Base-by-base conservation (phyloP, 2,797 vertebrate species). In the Pampus argenteus region DNA sequence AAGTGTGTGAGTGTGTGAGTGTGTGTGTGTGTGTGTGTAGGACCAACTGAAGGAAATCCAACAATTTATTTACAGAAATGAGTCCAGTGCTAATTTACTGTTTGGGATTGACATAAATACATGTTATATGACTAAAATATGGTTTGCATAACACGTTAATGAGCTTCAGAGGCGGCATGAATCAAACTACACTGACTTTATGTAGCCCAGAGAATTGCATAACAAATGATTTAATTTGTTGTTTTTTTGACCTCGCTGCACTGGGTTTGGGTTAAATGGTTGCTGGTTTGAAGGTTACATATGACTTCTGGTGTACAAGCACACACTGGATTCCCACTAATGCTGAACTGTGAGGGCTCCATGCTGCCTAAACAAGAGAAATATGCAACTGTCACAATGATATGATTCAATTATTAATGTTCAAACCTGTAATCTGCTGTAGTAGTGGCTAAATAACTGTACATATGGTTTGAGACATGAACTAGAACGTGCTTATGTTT, bases 81-180 rank as follows among this genome's bases (percentile, higher is more conserved):
- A 50, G 23, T 6, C 51, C 13, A 15, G 15, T 0, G 14, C 13
- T 47, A 44, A 55, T 65, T 67, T 63, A 10, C 4, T 44, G 34
- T 22, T 45, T 49, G 3, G 15, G 31, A 42, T 2, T 28, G 40
- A 63, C 11, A 56, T 22, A 63, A 14, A 62, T 4, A 38, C 20
- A 38, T 1, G 49, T 69, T 57, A 18, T 3, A 63, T 34, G 68
- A 74, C 60, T 56, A 31, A 57, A 66, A 61, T 26, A 28, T 8
- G 50, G 31, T 58, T 48, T 67, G 8, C 56, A 18, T 5, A 9
- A 47, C 61, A 62, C 59, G 29, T 72, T 68, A 31, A 52, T 48
- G 20, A 25, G 36, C 42, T 50, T 0, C 28, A 45, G 40, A 2
- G 5, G 14, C 28, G 25, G 64, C 2, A 4, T 56, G 29, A 64